Percentiles rank a stretch among this genome's conserved stretches.
These are phyloP conservation scores for Hydrolagus affinis DNA, from an alignment of 2,113 vertebrate species.

Conservation along the genomic window DNA sequence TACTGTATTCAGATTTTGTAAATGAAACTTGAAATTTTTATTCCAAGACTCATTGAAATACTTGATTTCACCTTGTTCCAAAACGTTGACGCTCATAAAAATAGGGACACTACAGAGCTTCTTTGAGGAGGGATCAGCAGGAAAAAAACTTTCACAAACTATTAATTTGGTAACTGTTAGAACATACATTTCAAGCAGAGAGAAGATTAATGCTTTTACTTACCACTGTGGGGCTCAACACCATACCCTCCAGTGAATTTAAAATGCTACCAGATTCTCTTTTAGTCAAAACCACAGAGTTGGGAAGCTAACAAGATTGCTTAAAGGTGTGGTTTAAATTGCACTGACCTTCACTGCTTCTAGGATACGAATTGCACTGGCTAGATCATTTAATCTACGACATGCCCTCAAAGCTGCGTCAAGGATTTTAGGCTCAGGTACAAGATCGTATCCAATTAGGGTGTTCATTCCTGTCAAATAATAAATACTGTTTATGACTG, in stretches of 20 bases:
- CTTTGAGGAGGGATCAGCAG: neutral
- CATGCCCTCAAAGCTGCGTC: slow-evolving; percentile 89
- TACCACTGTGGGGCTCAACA: neutral
- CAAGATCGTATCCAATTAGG: slow-evolving; percentile 84
- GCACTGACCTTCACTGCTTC: slow-evolving; percentile 85
- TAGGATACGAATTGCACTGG: slow-evolving; percentile 85
- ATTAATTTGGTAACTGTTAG: neutral
- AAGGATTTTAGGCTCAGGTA: slow-evolving; percentile 93
- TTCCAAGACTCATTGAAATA: too few relatives aligned
- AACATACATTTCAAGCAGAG: too few relatives aligned
- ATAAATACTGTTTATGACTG: neutral
- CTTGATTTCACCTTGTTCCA: too few relatives aligned
- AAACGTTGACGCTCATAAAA: neutral
- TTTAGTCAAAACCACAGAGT: neutral
- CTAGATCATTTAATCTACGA: slow-evolving; percentile 85
- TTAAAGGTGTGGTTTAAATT: neutral
- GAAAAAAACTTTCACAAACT: neutral
- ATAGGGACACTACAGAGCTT: neutral
- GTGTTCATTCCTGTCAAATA: slow-evolving; percentile 80
- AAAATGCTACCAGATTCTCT: neutral
- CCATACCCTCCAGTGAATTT: too few relatives aligned
- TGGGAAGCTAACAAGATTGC: neutral
- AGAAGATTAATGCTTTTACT: neutral
- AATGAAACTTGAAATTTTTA: too few relatives aligned
- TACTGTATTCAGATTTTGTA: too few relatives aligned